Conservation (phyloP, 2,888 invertebrate genomes). For the Chouioia cunea region DNA sequence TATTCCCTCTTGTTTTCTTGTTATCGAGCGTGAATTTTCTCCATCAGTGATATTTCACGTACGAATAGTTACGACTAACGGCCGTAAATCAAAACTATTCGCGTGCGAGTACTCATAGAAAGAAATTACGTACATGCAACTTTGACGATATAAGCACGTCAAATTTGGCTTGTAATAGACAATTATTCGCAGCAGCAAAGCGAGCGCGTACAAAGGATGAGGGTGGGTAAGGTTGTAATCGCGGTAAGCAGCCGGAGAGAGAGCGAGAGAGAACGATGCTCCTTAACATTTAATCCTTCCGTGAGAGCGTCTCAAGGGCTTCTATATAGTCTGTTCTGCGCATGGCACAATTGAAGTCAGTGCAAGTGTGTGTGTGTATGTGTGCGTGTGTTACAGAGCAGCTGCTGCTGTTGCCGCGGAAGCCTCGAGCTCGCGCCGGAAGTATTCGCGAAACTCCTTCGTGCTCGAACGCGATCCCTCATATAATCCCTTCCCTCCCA, state of each 20-base stretch:
- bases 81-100: slow-evolving; percentile 38
- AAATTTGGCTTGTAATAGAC: too few relatives aligned
- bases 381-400: not conserved
- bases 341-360: slow-evolving; percentile 7
- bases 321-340: too few relatives aligned
- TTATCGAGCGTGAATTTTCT: not conserved
- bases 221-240: too few relatives aligned
- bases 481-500: slow-evolving; percentile 18
- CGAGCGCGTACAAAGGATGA: too few relatives aligned
- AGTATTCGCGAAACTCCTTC: slow-evolving; percentile 31
- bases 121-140: slow-evolving; percentile 6
- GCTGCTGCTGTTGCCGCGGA: slow-evolving; percentile 7
- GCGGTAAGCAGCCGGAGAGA: too few relatives aligned
- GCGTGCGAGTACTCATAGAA: slow-evolving; percentile 26
- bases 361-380: not conserved
- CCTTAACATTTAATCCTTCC: not conserved
- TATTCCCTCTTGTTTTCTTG: slow-evolving; percentile 44
- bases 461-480: not conserved
- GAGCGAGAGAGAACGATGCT: slow-evolving; percentile 25
- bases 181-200: too few relatives aligned
- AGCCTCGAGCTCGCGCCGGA: slow-evolving; percentile 17
- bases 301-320: not conserved
- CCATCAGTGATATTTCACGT: slow-evolving; percentile 9
- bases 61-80: too few relatives aligned
- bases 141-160: slow-evolving; percentile 22